Evolutionary conservation across 2,113 vertebrate genomes (phyloP), one percentile per base, ranked within the genome.

Genomic region (Lepus timidus): DNA sequence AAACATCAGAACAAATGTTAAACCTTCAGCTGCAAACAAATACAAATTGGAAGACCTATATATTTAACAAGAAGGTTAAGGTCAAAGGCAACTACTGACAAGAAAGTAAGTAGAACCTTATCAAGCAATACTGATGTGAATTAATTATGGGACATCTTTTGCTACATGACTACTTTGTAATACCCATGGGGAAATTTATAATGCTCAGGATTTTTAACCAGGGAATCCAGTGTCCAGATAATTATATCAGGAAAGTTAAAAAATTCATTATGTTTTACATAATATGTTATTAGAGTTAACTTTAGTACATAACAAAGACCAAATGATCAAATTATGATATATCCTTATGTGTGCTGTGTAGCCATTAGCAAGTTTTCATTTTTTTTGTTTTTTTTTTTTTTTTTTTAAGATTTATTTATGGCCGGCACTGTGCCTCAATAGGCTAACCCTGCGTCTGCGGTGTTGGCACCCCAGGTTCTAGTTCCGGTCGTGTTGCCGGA

Each of bases 241-340:
- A 79, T 62, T 68, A 49, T 44, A 39, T 80, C 27, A 79, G 76
- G 31, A 82, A 85, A 81, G 44, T 44, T 87, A 79, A 80, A 94
- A 90, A 31, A 33, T 90, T 85, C 22, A 27, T 68, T 4, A 9
- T 36, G 22, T 78, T 94, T 82, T 68, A 33, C 68, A 36, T 62
- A 31, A 74, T 44, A 71, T 65, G 1, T 68, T 78, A 64, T 91
- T 76, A 88, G 58, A 74, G 36, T 65, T 65, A 52, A 67, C n/a
- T 29, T 73, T 88, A 81, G 23, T 88, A 44, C 84, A 20, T 71
- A 73, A 52, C 71, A 86, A 75, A 93, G 23, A 6, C 4, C 22
- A 27, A 67, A 49, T 84, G 44, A 58, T 88, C 88, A 55, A 58
- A 36, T 67, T 67, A 76, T 76, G 29, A 3, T 84, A n/a, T 33